Evolutionary conservation across 2,888 invertebrate genomes (phyloP).

Genomic region (Entomobrya proxima): DNA sequence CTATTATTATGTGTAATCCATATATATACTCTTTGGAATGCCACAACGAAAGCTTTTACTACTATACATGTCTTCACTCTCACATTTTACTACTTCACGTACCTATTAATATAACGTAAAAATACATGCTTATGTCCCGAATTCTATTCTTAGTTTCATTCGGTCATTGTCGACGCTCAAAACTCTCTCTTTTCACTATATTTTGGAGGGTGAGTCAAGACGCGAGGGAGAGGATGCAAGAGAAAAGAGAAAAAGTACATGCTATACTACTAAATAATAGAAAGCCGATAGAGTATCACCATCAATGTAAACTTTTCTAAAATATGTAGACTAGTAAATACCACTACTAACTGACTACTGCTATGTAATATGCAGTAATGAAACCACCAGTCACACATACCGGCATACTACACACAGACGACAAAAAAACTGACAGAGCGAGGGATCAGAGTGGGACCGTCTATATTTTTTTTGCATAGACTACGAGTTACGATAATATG

Average conservation of each 20-base stretch:
- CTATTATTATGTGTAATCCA: neutral
- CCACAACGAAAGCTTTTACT: slow-evolving; percentile 9
- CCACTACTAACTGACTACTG: neutral
- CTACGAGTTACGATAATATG: slow-evolving; percentile 49
- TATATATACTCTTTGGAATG: slow-evolving; percentile 40
- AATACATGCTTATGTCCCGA: slow-evolving; percentile 39
- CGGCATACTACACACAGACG: slow-evolving; percentile 7
- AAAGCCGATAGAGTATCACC: too few species aligned
- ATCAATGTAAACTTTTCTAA: too few species aligned
- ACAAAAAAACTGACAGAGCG: slow-evolving; percentile 26
- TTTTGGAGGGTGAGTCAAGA: slow-evolving; percentile 23
- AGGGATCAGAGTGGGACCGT: slow-evolving; percentile 24
- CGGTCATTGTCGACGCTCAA: slow-evolving; percentile 63
- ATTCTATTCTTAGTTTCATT: slow-evolving; percentile 71
- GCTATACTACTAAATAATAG: too few species aligned
- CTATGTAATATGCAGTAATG: neutral
- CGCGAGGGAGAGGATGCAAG: neutral
- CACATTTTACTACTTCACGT: neutral
- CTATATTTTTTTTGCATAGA: slow-evolving; percentile 43
- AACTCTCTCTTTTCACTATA: neutral
- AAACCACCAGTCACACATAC: slow-evolving; percentile 42
- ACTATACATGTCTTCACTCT: neutral
- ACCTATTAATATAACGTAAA: neutral
- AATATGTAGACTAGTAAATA: neutral
- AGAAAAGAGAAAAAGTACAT: slow-evolving; percentile 10